phyloP scores from a whole-genome alignment of 2,113 vertebrate genomes.

The Hydrochoerus hydrochaeris region DNA sequence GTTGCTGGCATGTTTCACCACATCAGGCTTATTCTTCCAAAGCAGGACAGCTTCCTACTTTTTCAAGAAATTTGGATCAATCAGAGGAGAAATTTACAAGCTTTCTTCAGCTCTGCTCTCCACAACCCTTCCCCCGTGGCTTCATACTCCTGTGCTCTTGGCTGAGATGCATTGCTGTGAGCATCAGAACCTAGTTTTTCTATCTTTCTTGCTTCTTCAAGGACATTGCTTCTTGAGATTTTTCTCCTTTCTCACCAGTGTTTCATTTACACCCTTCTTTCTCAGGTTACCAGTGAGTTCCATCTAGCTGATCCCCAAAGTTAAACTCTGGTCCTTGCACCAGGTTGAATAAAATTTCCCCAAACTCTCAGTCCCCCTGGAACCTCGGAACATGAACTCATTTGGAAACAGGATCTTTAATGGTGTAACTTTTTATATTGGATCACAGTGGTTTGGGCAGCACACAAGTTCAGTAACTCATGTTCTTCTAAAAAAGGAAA shows the following conservation, averaged over 20 bases:
- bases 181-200: not conserved
- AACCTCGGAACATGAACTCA: not conserved
- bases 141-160: fast-evolving
- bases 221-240: not conserved
- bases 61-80: not conserved
- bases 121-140: not conserved
- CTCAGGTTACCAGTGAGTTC: not conserved
- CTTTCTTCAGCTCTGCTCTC: fast-evolving
- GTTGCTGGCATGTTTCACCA: not conserved
- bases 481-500: not conserved
- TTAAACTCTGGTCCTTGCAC: not conserved
- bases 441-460: not conserved
- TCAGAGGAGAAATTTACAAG: not conserved
- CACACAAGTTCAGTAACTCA: not conserved
- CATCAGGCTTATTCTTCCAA: not conserved
- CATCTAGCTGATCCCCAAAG: not conserved
- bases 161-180: not conserved
- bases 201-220: not conserved
- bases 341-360: not conserved
- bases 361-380: not conserved
- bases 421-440: not conserved
- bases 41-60: not conserved
- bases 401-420: not conserved
- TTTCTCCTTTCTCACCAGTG: not conserved
- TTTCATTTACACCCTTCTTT: not conserved